phyloP scores from a whole-genome alignment of 2,113 vertebrate species.

The Leucoraja erinaceus region DNA sequence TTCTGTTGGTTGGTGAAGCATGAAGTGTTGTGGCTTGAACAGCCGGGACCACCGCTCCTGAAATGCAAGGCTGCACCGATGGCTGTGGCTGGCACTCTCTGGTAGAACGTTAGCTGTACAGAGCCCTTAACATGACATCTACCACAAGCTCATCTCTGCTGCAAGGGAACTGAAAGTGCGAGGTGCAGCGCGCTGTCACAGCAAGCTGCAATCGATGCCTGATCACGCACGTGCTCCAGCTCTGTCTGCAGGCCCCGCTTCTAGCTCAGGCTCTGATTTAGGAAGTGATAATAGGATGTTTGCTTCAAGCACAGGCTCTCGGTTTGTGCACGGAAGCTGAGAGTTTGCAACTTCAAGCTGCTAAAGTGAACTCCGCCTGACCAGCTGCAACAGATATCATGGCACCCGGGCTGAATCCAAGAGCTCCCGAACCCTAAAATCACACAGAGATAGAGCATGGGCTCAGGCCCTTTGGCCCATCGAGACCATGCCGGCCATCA shows the following conservation, averaged over 20 bases:
- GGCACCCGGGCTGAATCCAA: no score
- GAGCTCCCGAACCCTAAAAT: background rate
- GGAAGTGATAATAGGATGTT: conserved; percentile 24
- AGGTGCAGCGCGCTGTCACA: background rate
- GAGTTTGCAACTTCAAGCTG: background rate
- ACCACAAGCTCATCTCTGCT: background rate
- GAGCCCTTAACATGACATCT: background rate
- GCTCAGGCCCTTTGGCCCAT: no score
- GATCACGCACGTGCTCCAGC: background rate
- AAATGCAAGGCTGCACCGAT: background rate
- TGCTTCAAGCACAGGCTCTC: background rate
- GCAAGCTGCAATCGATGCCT: background rate
- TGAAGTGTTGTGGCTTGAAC: background rate
- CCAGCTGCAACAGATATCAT: background rate
- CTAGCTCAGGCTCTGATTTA: background rate
- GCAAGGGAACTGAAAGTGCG: background rate
- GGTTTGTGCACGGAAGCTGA: background rate
- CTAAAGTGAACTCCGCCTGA: background rate
- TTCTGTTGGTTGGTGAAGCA: background rate
- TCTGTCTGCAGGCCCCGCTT: background rate
- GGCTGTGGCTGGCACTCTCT: background rate
- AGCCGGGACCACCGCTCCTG: background rate
- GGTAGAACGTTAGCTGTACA: no score
- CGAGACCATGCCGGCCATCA: no score
- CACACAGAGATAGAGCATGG: no score